Conservation (phyloP, 2,113 vertebrate species). For the Tachysurus vachellii region DNA sequence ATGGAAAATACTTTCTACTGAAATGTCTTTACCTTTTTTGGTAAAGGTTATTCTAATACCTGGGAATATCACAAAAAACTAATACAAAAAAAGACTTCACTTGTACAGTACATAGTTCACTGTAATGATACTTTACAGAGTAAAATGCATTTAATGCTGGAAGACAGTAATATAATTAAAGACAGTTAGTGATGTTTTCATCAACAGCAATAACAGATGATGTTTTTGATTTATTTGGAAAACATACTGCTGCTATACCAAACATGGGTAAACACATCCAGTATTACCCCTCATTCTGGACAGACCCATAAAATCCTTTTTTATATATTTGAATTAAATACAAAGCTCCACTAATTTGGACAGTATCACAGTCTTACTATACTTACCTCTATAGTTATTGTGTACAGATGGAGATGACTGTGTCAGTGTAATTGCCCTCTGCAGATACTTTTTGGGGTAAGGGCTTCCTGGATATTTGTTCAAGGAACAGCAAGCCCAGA, state of each 20-base stretch:
- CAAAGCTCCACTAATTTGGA: background rate
- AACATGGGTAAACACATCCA: background rate
- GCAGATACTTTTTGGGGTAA: conserved; percentile 99
- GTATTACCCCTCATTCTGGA: background rate
- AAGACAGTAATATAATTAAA: background rate
- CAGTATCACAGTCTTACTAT: background rate
- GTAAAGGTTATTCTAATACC: too few species aligned
- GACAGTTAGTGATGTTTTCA: background rate
- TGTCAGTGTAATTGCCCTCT: conserved; percentile 70
- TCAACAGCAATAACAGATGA: background rate
- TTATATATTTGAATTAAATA: background rate
- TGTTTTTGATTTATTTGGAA: background rate
- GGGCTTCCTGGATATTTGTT: conserved; percentile 94
- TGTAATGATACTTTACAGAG: too few species aligned
- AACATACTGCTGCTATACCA: too few species aligned
- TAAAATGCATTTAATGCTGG: too few species aligned
- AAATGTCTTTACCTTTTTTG: too few species aligned
- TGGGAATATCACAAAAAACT: too few species aligned
- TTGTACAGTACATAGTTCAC: too few species aligned
- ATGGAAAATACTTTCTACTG: too few species aligned
- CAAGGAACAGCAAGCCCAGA: conserved; percentile 96
- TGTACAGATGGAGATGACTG: background rate
- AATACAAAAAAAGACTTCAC: too few species aligned
- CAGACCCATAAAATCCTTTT: background rate
- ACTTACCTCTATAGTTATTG: background rate